phyloP scores from a whole-genome alignment of 2,113 vertebrate genomes.

The Melanostigma gelatinosum region DNA sequence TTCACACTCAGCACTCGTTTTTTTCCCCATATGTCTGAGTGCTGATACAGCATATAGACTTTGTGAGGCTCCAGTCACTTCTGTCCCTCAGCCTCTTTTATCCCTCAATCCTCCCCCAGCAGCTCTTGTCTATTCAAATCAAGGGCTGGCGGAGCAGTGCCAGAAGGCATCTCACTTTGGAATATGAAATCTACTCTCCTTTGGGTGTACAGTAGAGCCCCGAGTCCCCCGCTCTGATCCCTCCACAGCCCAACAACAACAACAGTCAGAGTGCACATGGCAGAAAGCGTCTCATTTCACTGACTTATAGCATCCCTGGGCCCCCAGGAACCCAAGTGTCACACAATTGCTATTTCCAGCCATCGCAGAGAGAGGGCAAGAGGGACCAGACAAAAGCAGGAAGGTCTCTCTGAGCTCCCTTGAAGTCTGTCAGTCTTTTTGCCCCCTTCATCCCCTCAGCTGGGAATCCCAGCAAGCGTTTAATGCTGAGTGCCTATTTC shows the following conservation, averaged over 20 bases:
- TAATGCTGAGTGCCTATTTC: constrained; percentile 22
- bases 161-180: constrained; percentile 73
- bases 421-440: constrained; percentile 64
- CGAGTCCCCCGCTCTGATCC: constrained; percentile 65
- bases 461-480: constrained; percentile 4
- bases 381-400: constrained; percentile 54
- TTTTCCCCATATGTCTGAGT: constrained; percentile 25
- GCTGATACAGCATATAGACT: constrained; percentile 59
- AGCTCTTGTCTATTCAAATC: constrained; percentile 79
- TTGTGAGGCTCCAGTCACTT: constrained; percentile 59
- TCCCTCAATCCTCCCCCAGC: constrained; percentile 72
- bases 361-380: constrained; percentile 26
- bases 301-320: constrained; percentile 35
- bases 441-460: constrained; percentile 14
- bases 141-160: constrained; percentile 66
- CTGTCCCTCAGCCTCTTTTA: constrained; percentile 63
- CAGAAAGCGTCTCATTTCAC: constrained; percentile 56
- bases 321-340: constrained; percentile 73
- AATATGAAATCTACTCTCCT: constrained; percentile 73
- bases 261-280: constrained; percentile 55
- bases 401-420: constrained; percentile 47
- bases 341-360: constrained; percentile 68
- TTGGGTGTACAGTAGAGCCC: constrained; percentile 65
- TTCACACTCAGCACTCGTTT: constrained; percentile 3
- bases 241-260: constrained; percentile 68